These are phyloP conservation scores for Goniozus legneri DNA, from an alignment of 1,140 invertebrate species.

Conservation along the genomic window DNA sequence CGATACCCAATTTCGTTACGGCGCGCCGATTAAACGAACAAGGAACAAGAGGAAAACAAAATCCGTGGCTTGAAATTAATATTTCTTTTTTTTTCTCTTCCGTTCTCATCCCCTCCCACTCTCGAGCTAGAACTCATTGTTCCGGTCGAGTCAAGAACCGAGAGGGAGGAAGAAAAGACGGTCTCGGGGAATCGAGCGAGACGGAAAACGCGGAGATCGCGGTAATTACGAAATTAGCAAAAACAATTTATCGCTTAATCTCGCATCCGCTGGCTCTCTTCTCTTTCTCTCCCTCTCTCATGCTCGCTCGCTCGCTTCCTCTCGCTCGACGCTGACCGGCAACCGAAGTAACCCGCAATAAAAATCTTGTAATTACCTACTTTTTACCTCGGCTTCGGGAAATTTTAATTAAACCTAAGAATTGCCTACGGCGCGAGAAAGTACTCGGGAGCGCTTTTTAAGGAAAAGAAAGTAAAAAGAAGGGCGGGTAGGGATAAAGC, in stretches of 20 bases:
- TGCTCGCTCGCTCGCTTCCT: constrained; percentile 5
- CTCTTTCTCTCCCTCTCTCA: too few species aligned
- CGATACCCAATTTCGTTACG: too few species aligned
- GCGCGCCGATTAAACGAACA: too few species aligned
- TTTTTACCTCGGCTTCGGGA: constrained; percentile 44
- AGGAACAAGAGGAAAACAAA: too few species aligned
- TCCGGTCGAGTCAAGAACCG: too few species aligned
- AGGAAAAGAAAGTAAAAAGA: background rate
- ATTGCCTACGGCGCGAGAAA: constrained; percentile 24
- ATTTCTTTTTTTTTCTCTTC: too few species aligned
- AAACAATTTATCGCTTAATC: constrained; percentile 48
- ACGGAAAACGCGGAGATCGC: constrained; percentile 1
- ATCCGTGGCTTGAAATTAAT: too few species aligned
- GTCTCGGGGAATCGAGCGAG: background rate
- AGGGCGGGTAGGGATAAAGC: too few species aligned
- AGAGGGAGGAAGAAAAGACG: too few species aligned
- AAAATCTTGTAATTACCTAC: constrained; percentile 51
- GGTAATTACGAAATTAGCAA: constrained; percentile 44
- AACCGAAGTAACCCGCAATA: constrained; percentile 39
- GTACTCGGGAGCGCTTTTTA: constrained; percentile 2
- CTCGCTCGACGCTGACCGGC: constrained; percentile 12
- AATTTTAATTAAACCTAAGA: constrained; percentile 50
- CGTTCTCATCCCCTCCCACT: too few species aligned
- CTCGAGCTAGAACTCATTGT: too few species aligned
- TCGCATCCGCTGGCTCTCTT: constrained; percentile 30